Evolutionary conservation across 2,113 vertebrate genomes (phyloP).

Genomic region (Hucho hucho): DNA sequence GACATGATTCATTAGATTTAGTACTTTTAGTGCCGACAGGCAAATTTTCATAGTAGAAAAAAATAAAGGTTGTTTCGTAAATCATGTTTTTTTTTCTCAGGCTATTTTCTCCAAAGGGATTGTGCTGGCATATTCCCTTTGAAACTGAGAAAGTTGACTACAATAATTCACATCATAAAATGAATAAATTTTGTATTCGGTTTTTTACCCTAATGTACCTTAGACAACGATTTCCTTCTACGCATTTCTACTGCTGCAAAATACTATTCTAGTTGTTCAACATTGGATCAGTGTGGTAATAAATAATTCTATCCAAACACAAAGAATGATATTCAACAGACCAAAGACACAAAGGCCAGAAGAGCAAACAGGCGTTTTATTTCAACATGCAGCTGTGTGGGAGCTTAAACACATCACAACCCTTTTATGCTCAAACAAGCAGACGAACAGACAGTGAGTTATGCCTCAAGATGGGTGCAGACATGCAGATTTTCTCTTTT

Average conservation of each 20-base stretch:
- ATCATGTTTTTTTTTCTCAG: conserved; percentile 48
- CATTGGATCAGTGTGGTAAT: not conserved
- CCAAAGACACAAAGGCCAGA: too few species aligned
- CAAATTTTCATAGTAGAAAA: conserved; percentile 48
- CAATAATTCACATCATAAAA: conserved; percentile 49
- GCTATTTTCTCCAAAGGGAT: conserved; percentile 52
- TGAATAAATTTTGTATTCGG: too few species aligned
- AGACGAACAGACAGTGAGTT: conserved; percentile 16
- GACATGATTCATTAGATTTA: conserved; percentile 58
- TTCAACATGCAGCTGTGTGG: conserved; percentile 4
- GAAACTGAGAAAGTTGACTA: conserved; percentile 19
- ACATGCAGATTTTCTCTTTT: conserved; percentile 32
- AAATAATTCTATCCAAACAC: not conserved
- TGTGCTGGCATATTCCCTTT: conserved; percentile 42
- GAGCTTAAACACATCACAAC: conserved; percentile 7
- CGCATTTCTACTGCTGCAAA: not conserved
- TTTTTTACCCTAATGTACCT: too few species aligned
- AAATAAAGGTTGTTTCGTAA: conserved; percentile 42
- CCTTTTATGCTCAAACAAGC: conserved; percentile 30
- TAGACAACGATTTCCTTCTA: too few species aligned
- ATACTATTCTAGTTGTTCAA: not conserved
- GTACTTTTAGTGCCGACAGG: conserved; percentile 46
- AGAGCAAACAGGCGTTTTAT: not conserved
- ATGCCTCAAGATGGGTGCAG: conserved; percentile 37
- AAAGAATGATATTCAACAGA: not conserved